phyloP scores from a whole-genome alignment of 2,888 invertebrate species.

The Dryobota labecula region DNA sequence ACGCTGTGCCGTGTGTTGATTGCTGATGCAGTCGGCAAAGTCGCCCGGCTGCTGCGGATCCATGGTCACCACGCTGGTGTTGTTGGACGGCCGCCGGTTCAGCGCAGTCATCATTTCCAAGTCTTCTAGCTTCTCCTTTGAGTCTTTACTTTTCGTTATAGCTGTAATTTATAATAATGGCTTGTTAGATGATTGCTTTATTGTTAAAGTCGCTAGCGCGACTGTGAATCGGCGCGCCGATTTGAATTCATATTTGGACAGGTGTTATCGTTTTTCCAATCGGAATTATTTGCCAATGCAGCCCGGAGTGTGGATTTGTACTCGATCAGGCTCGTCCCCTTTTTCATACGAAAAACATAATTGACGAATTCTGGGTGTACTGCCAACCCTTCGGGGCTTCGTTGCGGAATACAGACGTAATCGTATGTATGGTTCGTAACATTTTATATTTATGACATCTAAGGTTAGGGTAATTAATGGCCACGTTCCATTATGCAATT shows the following conservation, averaged over 20 bases:
- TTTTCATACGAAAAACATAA: not conserved
- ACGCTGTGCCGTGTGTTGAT: slow-evolving; percentile 90
- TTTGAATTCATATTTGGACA: not conserved
- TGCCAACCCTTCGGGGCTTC: not conserved
- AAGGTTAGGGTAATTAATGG: not conserved
- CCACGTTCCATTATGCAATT: not conserved
- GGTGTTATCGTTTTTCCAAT: slow-evolving; percentile 4
- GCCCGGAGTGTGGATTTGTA: not conserved
- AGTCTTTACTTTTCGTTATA: slow-evolving; percentile 91
- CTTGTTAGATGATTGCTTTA: slow-evolving; percentile 3
- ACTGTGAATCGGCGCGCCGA: not conserved
- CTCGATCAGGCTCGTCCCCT: not conserved
- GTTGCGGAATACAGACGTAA: not conserved
- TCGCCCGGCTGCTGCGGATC: slow-evolving; percentile 85
- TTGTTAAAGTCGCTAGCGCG: not conserved
- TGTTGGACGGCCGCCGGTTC: slow-evolving; percentile 83
- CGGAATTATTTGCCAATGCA: not conserved
- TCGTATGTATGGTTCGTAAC: not conserved
- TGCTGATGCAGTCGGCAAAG: slow-evolving; percentile 91
- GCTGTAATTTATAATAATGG: slow-evolving; percentile 77
- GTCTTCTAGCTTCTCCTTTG: slow-evolving; percentile 91
- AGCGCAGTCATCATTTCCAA: slow-evolving; percentile 87
- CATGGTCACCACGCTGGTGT: slow-evolving; percentile 86
- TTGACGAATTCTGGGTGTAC: not conserved
- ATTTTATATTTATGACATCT: slow-evolving; percentile 20